Evolutionary conservation across 2,888 invertebrate genomes (phyloP), one percentile per base, ranked within the genome.

Genomic region (Lamellibrachia columna): DNA sequence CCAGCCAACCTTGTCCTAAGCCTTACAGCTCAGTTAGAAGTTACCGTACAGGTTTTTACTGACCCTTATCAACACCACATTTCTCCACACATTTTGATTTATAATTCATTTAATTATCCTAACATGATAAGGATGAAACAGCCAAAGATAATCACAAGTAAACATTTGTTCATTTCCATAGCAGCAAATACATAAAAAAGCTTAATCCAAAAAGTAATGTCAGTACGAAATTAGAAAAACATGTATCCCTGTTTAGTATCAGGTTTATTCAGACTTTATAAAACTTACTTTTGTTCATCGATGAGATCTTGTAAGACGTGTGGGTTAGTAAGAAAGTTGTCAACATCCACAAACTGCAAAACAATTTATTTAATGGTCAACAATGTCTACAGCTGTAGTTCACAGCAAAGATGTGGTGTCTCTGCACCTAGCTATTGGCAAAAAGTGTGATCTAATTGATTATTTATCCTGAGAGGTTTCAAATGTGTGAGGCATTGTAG

Each of bases 251-350:
- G 75, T 75, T 22, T 75, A 75, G 22, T 75, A 75, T 75, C 75
- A 75, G 75, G 75, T 75, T 75, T 92, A 6, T 52, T 40, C 7
- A 92, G 22, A 58, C 28, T 60, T 40, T 52, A n/a, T 91, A 28
- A 28, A 52, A 94, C 92, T 93, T 92, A 94, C 94, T 93, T 94
- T 60, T 94, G 91, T 53, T 93, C 92, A 95, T 98, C 98, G 92
- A 98, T 97, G 3, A 97, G 94, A 97, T 98, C 97, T 94, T 96
- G 95, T 75, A 97, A 94, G 9, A 95, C 95, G 52, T 95, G 96
- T 95, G 97, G 97, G 96, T 96, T 97, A 96, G 96, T 96, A 95
- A 96, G 91, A 58, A 96, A 95, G 11, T 95, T 95, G 95, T 96
- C 96, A 60, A 95, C 95, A 95, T 96, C 96, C 7, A 96, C 90